phyloP scores from a whole-genome alignment of 2,113 vertebrate species.

The Zosterops japonicus region DNA sequence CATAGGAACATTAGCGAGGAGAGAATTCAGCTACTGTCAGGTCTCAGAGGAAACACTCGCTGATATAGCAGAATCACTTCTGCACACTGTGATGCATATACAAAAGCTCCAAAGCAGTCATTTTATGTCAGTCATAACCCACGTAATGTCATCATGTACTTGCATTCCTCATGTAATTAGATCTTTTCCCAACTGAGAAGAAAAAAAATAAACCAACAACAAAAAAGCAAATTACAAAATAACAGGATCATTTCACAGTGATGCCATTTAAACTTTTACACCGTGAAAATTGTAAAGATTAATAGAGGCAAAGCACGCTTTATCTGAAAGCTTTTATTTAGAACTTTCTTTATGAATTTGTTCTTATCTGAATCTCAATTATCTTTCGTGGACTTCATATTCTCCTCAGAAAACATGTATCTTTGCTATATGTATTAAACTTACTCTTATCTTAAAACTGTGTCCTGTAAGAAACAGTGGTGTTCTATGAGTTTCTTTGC shows the following conservation, averaged over 20 bases:
- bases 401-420: not conserved
- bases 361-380: not conserved
- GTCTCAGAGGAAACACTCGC: not conserved
- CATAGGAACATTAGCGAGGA: not conserved
- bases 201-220: not conserved
- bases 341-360: not conserved
- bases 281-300: not conserved
- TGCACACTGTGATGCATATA: not conserved
- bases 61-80: not conserved
- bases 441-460: not conserved
- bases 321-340: slow-evolving; percentile 11
- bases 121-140: not conserved
- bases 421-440: not conserved
- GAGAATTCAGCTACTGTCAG: not conserved
- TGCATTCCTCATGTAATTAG: not conserved
- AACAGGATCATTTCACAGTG: not conserved
- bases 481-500: not conserved
- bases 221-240: not conserved
- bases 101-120: not conserved
- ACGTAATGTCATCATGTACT: not conserved
- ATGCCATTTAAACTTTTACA: not conserved
- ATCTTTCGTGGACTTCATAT: not conserved
- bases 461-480: not conserved
- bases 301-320: not conserved
- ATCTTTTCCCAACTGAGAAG: not conserved